These are phyloP conservation scores for Diuraphis noxia DNA, from an alignment of 1,140 invertebrate species.

Conservation along the genomic window DNA sequence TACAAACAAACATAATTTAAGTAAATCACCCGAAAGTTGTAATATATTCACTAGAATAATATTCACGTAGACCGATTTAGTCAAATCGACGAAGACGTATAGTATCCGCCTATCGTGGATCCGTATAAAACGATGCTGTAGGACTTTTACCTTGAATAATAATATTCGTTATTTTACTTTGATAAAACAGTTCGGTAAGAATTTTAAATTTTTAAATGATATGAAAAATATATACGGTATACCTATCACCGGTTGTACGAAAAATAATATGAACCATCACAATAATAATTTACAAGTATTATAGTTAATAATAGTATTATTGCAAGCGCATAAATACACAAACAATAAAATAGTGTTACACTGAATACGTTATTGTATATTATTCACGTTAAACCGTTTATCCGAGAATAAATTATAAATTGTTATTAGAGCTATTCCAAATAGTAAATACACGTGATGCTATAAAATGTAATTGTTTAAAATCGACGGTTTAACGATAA, in stretches of 20 bases:
- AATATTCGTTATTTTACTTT: not conserved
- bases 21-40: not conserved
- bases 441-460: not conserved
- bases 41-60: not conserved
- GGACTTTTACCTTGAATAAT: not conserved
- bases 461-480: conserved; percentile 6
- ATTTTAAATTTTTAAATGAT: not conserved
- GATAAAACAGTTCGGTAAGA: not conserved
- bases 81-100: not conserved
- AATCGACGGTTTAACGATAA: not conserved
- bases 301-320: not conserved
- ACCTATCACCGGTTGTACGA: not conserved
- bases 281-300: not conserved
- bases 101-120: not conserved
- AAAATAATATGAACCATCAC: not conserved
- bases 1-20: not conserved
- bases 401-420: not conserved
- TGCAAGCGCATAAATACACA: not conserved
- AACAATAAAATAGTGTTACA: not conserved
- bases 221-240: not conserved
- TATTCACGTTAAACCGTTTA: not conserved
- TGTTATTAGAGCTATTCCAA: not conserved
- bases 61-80: not conserved
- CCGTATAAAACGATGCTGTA: not conserved
- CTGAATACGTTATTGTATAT: not conserved